Base-by-base conservation (phyloP, 2,888 invertebrate species). In the Hirtodrosophila duncani region DNA sequence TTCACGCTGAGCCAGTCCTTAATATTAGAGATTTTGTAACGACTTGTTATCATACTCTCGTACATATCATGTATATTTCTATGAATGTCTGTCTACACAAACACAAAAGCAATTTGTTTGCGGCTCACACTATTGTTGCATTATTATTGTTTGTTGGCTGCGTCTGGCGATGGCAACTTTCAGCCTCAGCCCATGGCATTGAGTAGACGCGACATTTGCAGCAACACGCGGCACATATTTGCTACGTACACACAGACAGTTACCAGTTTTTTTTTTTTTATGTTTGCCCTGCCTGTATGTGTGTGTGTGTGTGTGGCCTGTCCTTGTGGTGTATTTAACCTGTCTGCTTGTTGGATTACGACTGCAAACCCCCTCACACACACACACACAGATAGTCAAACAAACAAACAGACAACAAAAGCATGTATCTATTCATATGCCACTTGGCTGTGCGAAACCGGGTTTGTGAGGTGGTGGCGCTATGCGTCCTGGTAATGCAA, bases 251-350 rank as follows among this genome's bases (percentile, higher is more conserved):
- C 44, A 34, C 38, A 41, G 51, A 39, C 18, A 58, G 24, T 68
- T 65, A 57, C 59, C 80, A 65, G 60, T 70, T 63, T 59, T 61
- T 59, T 66, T 63, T 59, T 31, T 20, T 44, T 58, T 30, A 37
- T 31, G 14, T 18, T 36, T 24, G 9, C 10, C 8, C 31, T 17
- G 39, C 24, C 31, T 39, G 31, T 37, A 30, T 39, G 24, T 37
- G 23, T 34, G 37, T 38, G 31, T 39, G 52, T 59, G 50, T 42
- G 49, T 70, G 50, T 53, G 63, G 77, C 52, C 65, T 72, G 79
- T 81, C 81, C 79, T 83, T 83, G 84, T 68, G 83, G 83, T 72
- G 79, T 81, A 82, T 81, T 83, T 83, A 83, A 83, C 83, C 79
- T 84, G 84, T 83, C 83, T 83, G 82, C 79, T 67, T 61, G 83